Conservation (phyloP, 2,113 vertebrate genomes). For the Paramisgurnus dabryanus region DNA sequence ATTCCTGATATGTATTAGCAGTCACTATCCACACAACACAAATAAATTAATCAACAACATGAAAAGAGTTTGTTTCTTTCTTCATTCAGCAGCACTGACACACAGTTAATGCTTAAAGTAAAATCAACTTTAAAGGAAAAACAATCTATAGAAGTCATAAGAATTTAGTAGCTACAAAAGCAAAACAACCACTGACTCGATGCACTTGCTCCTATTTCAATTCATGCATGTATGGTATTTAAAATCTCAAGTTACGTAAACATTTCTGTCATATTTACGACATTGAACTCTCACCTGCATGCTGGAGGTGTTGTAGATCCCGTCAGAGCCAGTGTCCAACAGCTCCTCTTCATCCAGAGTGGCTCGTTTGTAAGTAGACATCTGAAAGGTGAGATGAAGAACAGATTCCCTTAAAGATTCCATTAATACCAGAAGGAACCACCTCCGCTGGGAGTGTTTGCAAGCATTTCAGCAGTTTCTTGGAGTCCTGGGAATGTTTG, state of each 20-base stretch:
- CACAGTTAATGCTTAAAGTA: background rate
- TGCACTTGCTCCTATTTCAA: background rate
- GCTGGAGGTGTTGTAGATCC: slow-evolving; percentile 81
- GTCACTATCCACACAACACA: background rate
- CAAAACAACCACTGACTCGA: background rate
- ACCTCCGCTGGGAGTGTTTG: slow-evolving; percentile 16
- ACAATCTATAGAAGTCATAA: too few species aligned
- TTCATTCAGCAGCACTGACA: background rate
- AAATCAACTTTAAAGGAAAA: background rate
- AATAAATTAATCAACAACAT: background rate
- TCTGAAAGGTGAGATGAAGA: slow-evolving; percentile 85
- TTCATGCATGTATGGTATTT: background rate
- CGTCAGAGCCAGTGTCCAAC: slow-evolving; percentile 83
- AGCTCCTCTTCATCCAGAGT: slow-evolving; percentile 93
- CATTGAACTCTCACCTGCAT: slow-evolving; percentile 78
- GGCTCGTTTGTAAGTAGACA: slow-evolving; percentile 92
- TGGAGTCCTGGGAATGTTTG: slow-evolving; percentile 42
- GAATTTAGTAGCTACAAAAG: too few species aligned
- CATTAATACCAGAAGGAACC: slow-evolving; percentile 55
- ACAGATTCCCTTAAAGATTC: slow-evolving; percentile 79
- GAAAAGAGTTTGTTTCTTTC: background rate
- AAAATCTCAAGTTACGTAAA: background rate
- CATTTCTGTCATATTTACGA: background rate
- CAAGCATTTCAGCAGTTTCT: slow-evolving; percentile 38
- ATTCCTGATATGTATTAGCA: background rate